These are phyloP conservation scores for Oscheius sp. DNA, from an alignment of 2,888 invertebrate species.

Conservation along the genomic window DNA sequence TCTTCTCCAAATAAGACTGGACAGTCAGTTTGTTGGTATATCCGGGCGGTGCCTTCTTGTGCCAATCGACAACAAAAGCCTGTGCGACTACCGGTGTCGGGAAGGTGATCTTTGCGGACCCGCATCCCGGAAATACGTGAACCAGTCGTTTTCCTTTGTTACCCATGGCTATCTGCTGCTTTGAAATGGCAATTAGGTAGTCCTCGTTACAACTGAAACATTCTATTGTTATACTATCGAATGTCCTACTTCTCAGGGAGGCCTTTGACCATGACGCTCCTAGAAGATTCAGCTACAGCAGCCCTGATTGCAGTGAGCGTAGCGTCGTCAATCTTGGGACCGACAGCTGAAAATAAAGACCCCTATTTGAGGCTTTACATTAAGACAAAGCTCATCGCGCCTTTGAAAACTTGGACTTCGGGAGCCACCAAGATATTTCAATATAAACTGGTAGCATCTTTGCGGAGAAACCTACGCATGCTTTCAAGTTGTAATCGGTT, in stretches of 20 bases:
- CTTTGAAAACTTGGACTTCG: not conserved
- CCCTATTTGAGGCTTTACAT: not conserved
- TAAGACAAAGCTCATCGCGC: not conserved
- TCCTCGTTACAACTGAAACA: conserved; percentile 10
- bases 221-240: no score
- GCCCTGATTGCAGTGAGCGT: no score
- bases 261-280: no score
- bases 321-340: no score
- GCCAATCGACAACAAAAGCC: not conserved
- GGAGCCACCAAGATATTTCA: no score
- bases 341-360: no score
- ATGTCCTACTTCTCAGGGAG: no score
- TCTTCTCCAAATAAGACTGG: conserved; percentile 14
- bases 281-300: no score
- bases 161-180: conserved; percentile 7
- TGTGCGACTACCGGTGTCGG: not conserved
- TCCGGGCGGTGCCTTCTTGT: conserved; percentile 4
- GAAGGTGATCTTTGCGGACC: conserved; percentile 10
- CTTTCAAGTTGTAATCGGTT: no score
- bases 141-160: conserved; percentile 11
- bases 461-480: no score
- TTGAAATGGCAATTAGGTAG: not conserved
- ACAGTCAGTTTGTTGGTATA: conserved; percentile 6
- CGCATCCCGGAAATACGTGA: not conserved
- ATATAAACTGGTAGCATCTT: no score